phyloP scores from a whole-genome alignment of 53 echinoderm and acorn worm species.

The Apostichopus leukothele region DNA sequence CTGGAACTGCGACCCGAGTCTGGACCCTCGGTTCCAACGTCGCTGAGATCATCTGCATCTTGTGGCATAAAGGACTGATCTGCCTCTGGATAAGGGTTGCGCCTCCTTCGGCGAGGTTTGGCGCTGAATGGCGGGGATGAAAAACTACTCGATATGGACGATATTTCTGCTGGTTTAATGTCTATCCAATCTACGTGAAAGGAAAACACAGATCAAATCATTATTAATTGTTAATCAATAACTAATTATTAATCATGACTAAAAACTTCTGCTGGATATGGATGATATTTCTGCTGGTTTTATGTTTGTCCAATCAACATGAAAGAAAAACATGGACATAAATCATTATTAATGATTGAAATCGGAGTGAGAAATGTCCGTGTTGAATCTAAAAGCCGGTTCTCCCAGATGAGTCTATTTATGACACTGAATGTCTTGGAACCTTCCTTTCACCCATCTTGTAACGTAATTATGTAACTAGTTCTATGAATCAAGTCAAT shows the following conservation, averaged over 20 bases:
- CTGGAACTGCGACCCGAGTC: constrained; percentile 29
- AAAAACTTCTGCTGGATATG: constrained; percentile 7
- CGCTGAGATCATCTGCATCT: constrained; percentile 20
- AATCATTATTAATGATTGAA: too few relatives aligned
- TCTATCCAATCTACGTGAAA: constrained; percentile 27
- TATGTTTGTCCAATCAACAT: constrained; percentile 6
- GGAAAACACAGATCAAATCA: background rate
- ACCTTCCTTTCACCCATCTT: too few relatives aligned
- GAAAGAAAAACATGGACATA: too few relatives aligned
- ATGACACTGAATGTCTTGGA: too few relatives aligned
- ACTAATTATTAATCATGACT: background rate
- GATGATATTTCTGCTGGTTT: constrained; percentile 3
- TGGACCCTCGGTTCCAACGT: constrained; percentile 21
- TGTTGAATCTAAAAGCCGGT: too few relatives aligned
- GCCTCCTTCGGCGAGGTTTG: background rate
- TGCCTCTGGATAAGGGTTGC: constrained; percentile 33
- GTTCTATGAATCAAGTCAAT: too few relatives aligned
- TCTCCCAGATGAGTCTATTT: too few relatives aligned
- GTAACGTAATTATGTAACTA: too few relatives aligned
- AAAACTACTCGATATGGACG: constrained; percentile 20
- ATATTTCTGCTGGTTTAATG: background rate
- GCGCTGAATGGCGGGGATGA: constrained; percentile 24
- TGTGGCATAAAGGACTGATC: constrained; percentile 35
- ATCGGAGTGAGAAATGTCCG: too few relatives aligned
- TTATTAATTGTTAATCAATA: background rate